Percentiles rank a stretch among this genome's conserved stretches.
phyloP scores from a whole-genome alignment of 2,888 invertebrate genomes.

The Cancer borealis region DNA sequence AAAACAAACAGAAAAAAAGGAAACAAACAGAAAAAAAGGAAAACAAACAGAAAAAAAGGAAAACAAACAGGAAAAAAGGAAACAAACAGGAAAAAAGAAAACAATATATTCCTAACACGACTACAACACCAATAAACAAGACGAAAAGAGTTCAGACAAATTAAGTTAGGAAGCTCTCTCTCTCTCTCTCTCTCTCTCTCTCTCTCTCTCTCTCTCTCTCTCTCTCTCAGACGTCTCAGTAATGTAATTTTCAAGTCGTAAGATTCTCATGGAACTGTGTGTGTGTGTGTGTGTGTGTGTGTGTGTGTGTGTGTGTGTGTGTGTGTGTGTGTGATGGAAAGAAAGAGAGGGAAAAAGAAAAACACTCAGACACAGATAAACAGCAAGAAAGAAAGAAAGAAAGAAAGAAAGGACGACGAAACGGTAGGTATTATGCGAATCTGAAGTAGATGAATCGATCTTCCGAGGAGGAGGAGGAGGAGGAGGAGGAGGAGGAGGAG shows the following conservation, averaged over 20 bases:
- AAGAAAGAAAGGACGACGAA: background rate
- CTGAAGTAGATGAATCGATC: conserved; percentile 17
- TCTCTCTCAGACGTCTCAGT: background rate
- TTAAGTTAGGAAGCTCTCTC: background rate
- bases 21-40: background rate
- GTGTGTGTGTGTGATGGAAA: background rate
- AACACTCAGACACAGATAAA: no score
- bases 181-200: conserved; percentile 20
- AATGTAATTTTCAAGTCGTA: no score
- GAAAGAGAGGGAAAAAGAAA: background rate
- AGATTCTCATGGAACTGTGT: background rate
- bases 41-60: background rate
- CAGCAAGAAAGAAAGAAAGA: background rate
- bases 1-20: background rate
- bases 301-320: conserved; percentile 31
- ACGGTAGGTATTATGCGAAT: background rate
- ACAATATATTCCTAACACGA: background rate
- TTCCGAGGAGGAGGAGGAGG: no score
- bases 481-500: background rate
- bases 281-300: conserved; percentile 23
- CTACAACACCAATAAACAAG: background rate
- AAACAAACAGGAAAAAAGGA: background rate
- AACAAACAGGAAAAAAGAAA: background rate
- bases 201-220: conserved; percentile 31
- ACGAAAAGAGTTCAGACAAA: conserved; percentile 12